Percentiles rank a stretch among this genome's conserved stretches.
Conservation (phyloP, 2,797 vertebrate genomes). For the Cygnus olor region DNA sequence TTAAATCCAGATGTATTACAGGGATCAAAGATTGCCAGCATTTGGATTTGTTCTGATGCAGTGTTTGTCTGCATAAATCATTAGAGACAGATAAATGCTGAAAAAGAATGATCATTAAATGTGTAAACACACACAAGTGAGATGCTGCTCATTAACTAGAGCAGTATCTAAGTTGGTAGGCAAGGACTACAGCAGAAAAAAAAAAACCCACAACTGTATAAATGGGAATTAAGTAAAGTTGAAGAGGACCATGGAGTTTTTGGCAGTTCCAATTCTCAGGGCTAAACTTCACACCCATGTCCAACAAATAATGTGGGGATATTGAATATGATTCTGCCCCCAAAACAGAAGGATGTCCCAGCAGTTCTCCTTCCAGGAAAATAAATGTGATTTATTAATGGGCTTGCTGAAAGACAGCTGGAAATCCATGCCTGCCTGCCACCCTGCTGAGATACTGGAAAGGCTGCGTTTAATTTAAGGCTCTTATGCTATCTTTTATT, state of each 20-base stretch:
- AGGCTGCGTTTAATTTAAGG: slow-evolving; percentile 52
- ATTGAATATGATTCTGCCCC: slow-evolving; percentile 38
- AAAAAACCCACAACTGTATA: neutral
- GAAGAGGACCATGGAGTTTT: neutral
- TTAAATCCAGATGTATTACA: slow-evolving; percentile 34
- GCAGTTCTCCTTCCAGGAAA: slow-evolving; percentile 58
- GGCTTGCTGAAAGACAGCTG: slow-evolving; percentile 65
- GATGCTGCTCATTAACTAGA: slow-evolving; percentile 8
- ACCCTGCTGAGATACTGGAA: slow-evolving; percentile 66
- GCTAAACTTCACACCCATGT: slow-evolving; percentile 19
- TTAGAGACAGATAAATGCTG: slow-evolving; percentile 19
- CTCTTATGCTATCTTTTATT: slow-evolving; percentile 55
- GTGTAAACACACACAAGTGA: neutral
- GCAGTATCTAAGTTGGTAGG: neutral
- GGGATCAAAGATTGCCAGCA: neutral
- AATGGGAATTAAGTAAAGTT: neutral
- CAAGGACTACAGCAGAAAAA: neutral
- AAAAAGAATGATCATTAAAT: neutral
- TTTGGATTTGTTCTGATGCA: neutral
- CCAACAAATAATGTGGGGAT: slow-evolving; percentile 52
- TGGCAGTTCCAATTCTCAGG: slow-evolving; percentile 21
- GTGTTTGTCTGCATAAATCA: slow-evolving; percentile 10
- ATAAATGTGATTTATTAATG: slow-evolving; percentile 57
- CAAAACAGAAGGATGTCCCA: slow-evolving; percentile 65
- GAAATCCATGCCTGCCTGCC: slow-evolving; percentile 58